Conservation (phyloP, 2,797 vertebrate species). For the Urosaurus nigricauda region DNA sequence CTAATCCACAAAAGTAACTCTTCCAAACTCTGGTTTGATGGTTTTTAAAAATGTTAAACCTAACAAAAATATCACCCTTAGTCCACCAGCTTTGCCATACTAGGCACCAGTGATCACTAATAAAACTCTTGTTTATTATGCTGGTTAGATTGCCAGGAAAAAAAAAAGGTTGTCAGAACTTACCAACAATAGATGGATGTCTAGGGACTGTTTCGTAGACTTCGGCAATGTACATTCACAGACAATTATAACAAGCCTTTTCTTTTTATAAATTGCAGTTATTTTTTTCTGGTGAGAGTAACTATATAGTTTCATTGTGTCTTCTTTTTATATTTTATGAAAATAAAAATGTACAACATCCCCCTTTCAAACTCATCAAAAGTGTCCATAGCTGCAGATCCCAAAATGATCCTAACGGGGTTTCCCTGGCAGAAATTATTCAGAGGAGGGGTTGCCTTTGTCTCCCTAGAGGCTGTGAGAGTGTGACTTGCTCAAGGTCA, state of each 20-base stretch:
- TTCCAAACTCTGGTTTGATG: background rate
- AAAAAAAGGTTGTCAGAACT: background rate
- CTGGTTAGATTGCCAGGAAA: background rate
- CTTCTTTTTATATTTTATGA: background rate
- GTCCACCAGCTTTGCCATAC: background rate
- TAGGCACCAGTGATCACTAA: background rate
- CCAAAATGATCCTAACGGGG: no score
- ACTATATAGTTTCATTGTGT: background rate
- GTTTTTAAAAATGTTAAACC: background rate
- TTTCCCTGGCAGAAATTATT: no score
- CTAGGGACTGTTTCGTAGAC: background rate
- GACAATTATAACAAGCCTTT: background rate
- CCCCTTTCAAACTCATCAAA: background rate
- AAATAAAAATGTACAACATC: background rate
- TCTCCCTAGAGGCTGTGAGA: no score
- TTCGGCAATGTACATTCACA: background rate
- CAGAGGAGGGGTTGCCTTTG: no score
- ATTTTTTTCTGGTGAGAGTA: background rate
- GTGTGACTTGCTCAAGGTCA: no score
- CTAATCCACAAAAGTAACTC: no score
- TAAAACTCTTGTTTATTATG: background rate
- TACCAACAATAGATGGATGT: background rate
- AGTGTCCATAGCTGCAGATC: background rate
- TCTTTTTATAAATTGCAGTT: background rate
- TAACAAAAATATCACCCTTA: background rate